Evolutionary conservation across 2,888 invertebrate species (phyloP).

Genomic region (Caenorhabditis panamensis): DNA sequence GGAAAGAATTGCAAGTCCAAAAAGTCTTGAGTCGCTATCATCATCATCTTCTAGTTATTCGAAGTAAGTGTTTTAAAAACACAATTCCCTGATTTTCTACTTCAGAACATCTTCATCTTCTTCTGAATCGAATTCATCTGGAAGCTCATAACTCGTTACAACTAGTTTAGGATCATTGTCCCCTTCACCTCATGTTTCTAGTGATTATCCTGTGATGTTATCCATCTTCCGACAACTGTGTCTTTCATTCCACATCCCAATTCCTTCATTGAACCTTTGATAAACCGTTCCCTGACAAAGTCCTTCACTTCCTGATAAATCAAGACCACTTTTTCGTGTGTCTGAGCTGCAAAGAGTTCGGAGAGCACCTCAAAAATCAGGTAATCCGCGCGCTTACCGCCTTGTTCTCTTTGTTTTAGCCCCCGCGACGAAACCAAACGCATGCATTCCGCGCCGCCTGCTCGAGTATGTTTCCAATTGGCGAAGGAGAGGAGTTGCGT

Average conservation of each 20-base stretch:
- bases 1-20: constrained; percentile 40
- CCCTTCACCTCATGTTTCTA: neutral
- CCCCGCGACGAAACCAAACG: constrained; percentile 43
- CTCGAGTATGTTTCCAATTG: constrained; percentile 43
- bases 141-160: constrained; percentile 1
- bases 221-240: neutral
- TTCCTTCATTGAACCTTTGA: neutral
- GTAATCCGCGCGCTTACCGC: constrained; percentile 47
- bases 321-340: constrained; percentile 14
- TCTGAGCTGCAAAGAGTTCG: constrained; percentile 2
- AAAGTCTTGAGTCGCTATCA: constrained; percentile 47
- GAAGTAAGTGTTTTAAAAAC: constrained; percentile 10
- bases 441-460: constrained; percentile 46
- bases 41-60: constrained; percentile 46
- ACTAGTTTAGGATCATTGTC: constrained; percentile 6
- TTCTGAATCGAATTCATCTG: constrained; percentile 21
- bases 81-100: neutral
- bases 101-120: constrained; percentile 40
- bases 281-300: neutral
- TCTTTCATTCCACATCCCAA: constrained; percentile 2
- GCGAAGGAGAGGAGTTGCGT: constrained; percentile 40
- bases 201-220: constrained; percentile 39
- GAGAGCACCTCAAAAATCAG: constrained; percentile 34
- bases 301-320: neutral
- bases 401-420: constrained; percentile 48